These are phyloP conservation scores for Maccullochella peelii DNA, from an alignment of 2,113 vertebrate species.

Conservation along the genomic window DNA sequence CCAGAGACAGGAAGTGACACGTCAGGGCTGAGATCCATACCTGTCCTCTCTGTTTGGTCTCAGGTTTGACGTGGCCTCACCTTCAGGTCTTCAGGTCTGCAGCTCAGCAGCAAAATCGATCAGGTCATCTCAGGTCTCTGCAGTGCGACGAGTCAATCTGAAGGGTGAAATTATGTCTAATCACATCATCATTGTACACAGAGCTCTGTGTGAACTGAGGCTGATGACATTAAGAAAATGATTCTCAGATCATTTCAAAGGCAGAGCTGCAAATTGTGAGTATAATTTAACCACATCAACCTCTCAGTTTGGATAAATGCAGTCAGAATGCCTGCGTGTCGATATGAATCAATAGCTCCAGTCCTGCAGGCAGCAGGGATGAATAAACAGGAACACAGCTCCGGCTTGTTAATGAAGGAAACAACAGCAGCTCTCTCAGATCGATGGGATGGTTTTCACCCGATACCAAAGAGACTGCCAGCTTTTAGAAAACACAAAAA, in stretches of 20 bases:
- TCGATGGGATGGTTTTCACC: background rate
- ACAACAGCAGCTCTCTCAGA: conserved; percentile 5
- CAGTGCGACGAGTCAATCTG: background rate
- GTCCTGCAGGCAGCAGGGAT: conserved; percentile 15
- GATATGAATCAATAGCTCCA: conserved; percentile 13
- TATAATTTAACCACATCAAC: background rate
- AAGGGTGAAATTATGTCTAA: no score
- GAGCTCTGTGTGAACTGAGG: background rate
- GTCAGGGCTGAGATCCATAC: background rate
- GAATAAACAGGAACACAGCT: conserved; percentile 4
- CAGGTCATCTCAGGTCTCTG: background rate
- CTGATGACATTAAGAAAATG: background rate
- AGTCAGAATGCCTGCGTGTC: background rate
- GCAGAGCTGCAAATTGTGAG: background rate
- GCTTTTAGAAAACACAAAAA: background rate
- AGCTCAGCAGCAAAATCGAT: background rate
- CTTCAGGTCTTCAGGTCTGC: background rate
- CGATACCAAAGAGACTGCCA: no score
- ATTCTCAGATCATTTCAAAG: background rate
- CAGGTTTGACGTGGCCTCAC: background rate
- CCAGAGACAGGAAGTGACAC: no score
- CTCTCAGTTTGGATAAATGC: background rate
- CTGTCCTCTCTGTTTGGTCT: background rate
- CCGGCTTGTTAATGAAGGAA: no score
- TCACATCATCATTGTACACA: background rate